Conservation (phyloP, 2,888 invertebrate species). For the Blastobasis adustella region DNA sequence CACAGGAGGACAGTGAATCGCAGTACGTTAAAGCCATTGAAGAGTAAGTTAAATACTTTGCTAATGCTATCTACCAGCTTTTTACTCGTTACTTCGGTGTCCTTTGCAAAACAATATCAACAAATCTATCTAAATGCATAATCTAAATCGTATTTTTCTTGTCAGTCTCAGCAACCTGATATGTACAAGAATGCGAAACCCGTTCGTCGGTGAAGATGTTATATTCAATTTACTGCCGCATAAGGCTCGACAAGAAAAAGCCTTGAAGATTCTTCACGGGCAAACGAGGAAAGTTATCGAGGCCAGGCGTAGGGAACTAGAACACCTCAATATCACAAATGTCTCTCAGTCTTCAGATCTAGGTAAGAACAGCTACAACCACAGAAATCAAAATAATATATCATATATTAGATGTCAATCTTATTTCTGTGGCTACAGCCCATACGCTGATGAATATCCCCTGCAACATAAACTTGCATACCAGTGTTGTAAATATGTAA, state of each 20-base stretch:
- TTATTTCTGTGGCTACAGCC: too few species aligned
- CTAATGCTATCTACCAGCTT: too few species aligned
- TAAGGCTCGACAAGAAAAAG: slow-evolving; percentile 72
- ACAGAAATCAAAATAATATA: too few species aligned
- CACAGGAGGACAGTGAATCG: slow-evolving; percentile 80
- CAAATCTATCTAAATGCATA: background rate
- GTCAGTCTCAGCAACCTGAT: slow-evolving; percentile 34
- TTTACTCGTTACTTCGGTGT: too few species aligned
- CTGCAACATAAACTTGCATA: too few species aligned
- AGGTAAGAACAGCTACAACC: slow-evolving; percentile 26
- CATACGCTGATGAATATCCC: too few species aligned
- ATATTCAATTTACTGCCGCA: slow-evolving; percentile 68
- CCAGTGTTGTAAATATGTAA: too few species aligned
- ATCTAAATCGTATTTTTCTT: slow-evolving; percentile 2
- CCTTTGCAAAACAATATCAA: too few species aligned
- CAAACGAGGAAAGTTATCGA: slow-evolving; percentile 61
- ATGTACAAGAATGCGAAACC: slow-evolving; percentile 45
- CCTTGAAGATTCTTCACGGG: slow-evolving; percentile 54
- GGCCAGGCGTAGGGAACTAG: slow-evolving; percentile 44
- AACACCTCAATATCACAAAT: slow-evolving; percentile 30
- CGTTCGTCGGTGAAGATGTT: slow-evolving; percentile 35
- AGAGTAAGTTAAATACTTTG: slow-evolving; percentile 65
- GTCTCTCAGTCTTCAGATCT: slow-evolving; percentile 28
- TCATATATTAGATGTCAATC: too few species aligned
- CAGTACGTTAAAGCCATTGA: slow-evolving; percentile 85